Conservation (phyloP, 1,140 invertebrate species). For the Ladona fulva region DNA sequence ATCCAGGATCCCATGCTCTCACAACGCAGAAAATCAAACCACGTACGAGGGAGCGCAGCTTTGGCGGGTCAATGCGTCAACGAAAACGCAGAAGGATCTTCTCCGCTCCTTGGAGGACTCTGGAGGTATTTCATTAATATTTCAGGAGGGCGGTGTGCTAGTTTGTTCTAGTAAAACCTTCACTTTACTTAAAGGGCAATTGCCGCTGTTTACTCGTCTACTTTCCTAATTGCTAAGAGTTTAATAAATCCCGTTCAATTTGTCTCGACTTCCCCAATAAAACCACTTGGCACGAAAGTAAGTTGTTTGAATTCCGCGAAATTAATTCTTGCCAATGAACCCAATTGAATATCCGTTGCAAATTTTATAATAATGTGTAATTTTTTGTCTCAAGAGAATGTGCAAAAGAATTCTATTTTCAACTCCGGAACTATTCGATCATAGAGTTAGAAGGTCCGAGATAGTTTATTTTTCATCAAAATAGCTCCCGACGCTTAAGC, state of each 20-base stretch:
- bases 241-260: background rate
- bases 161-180: background rate
- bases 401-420: too few species aligned
- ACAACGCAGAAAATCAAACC: background rate
- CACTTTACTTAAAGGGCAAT: background rate
- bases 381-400: too few species aligned
- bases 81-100: background rate
- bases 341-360: too few species aligned
- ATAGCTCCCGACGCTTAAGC: too few species aligned
- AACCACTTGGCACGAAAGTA: too few species aligned
- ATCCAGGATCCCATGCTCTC: background rate
- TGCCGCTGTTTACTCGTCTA: background rate
- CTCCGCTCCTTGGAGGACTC: background rate
- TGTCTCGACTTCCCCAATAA: too few species aligned
- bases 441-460: too few species aligned
- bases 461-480: too few species aligned
- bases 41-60: background rate
- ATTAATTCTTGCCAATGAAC: too few species aligned
- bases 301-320: too few species aligned
- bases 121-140: background rate
- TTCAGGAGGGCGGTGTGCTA: background rate
- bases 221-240: background rate
- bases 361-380: too few species aligned
- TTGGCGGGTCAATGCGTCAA: background rate
- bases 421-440: too few species aligned